A percentile compares a stretch with the other conserved stretches of the same genome.
Evolutionary conservation across 2,113 vertebrate species (phyloP).

Genomic region (Tragelaphus strepsiceros): DNA sequence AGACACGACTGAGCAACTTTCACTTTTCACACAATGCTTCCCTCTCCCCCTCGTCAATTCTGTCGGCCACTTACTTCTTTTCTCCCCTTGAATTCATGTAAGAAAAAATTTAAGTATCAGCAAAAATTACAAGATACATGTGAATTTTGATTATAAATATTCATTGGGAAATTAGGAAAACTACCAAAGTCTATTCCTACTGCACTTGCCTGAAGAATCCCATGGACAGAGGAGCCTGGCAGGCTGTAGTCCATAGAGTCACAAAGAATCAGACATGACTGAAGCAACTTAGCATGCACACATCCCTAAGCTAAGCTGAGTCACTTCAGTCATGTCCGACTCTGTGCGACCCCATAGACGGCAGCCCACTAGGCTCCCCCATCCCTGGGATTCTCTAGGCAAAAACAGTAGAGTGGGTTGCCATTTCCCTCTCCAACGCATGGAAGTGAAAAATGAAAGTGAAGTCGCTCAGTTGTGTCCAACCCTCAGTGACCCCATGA

Average conservation of each 20-base stretch:
- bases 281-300: not conserved
- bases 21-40: not conserved
- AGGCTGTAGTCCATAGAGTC: not conserved
- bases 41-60: accelerated
- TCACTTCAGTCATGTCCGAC: no score
- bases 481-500: no score
- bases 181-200: not conserved
- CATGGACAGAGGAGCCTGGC: not conserved
- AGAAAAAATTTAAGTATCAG: not conserved
- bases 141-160: not conserved
- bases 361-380: no score
- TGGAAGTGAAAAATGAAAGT: no score
- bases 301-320: no score
- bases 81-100: not conserved
- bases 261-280: not conserved
- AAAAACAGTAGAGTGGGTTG: no score
- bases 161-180: not conserved
- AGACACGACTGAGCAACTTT: not conserved
- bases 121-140: not conserved
- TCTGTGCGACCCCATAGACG: no score
- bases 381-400: no score
- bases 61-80: not conserved
- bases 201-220: not conserved
- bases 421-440: no score
- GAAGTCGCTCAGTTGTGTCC: no score